Evolutionary conservation across 2,888 invertebrate species (phyloP), one percentile per base, ranked within the genome.

Genomic region (Thyatira batis): DNA sequence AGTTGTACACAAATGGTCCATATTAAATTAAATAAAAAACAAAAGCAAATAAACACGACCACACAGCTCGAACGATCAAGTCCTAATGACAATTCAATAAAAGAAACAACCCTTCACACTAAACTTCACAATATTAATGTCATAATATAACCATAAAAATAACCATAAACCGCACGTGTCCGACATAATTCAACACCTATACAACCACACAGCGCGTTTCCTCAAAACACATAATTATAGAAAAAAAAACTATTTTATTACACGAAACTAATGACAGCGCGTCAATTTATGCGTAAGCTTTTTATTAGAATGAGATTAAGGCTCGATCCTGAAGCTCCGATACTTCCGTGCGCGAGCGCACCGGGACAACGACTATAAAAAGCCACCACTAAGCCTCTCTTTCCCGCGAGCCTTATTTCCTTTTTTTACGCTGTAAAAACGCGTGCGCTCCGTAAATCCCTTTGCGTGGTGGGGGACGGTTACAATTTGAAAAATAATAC

Each of bases 281-380:
- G 86, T 84, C 87, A 85, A 88, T 86, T 82, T 85, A 84, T 87
- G 87, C 88, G 90, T 87, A 76, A 89, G 89, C 89, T 91, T 89
- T 89, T 89, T 89, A 89, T 89, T 87, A 85, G 87, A 89, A 89
- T 90, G 84, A 86, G 85, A 89, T 87, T 89, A 89, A 85, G 86
- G 78, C 80, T 75, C 84, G 86, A 86, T 89, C 85, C 88, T 85
- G 82, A 87, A 89, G 89, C 85, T 82, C 75, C 76, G 84, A 89
- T 88, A 90, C 91, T 85, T 86, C 90, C 91, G 87, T 78, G 88
- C 90, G 87, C 88, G 72, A 78, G 89, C 91, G 89, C 90, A 86
- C 85, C 90, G 85, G 83, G 82, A 80, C 84, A 80, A 67, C 87
- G 87, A 92, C 92, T 92, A 91, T 90, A 90, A 89, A 87, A 89